Evolutionary conservation across 2,113 vertebrate genomes (phyloP).

Genomic region (Gallinago media): DNA sequence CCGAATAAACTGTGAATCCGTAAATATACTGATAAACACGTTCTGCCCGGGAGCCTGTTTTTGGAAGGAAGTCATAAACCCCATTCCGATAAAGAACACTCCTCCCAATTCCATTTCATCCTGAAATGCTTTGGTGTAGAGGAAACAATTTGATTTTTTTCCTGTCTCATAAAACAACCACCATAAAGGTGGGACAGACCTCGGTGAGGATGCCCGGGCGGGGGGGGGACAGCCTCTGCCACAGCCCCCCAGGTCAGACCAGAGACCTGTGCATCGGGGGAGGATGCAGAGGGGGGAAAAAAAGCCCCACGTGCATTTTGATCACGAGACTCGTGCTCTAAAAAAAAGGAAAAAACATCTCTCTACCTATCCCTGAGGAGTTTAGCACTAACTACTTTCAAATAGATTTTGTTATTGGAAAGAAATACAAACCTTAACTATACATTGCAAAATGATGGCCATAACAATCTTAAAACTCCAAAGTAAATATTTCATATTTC

Average conservation of each 20-base stretch:
- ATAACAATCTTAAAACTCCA: background rate
- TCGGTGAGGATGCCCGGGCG: constrained; percentile 32
- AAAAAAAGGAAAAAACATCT: background rate
- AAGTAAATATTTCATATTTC: background rate
- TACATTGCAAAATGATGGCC: background rate
- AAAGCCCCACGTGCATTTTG: background rate
- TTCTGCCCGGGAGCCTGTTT: background rate
- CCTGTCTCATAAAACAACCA: constrained; percentile 62
- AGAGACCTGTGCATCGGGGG: background rate
- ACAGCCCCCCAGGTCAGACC: background rate
- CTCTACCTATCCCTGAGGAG: background rate
- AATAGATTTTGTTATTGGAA: background rate
- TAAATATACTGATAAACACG: background rate
- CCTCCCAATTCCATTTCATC: constrained; percentile 41
- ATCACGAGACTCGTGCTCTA: background rate
- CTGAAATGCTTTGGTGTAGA: constrained; percentile 62
- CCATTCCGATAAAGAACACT: constrained; percentile 28
- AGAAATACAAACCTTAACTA: background rate
- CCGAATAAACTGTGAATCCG: background rate
- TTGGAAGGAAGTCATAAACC: constrained; percentile 78
- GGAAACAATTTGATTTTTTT: constrained; percentile 75
- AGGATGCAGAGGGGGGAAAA: background rate
- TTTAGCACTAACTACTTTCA: background rate
- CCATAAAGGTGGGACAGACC: constrained; percentile 38
- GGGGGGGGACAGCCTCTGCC: constrained; percentile 29